Percentiles rank a stretch among this genome's conserved stretches.
These are phyloP conservation scores for Petromus typicus DNA, from an alignment of 2,113 vertebrate genomes.

Conservation along the genomic window DNA sequence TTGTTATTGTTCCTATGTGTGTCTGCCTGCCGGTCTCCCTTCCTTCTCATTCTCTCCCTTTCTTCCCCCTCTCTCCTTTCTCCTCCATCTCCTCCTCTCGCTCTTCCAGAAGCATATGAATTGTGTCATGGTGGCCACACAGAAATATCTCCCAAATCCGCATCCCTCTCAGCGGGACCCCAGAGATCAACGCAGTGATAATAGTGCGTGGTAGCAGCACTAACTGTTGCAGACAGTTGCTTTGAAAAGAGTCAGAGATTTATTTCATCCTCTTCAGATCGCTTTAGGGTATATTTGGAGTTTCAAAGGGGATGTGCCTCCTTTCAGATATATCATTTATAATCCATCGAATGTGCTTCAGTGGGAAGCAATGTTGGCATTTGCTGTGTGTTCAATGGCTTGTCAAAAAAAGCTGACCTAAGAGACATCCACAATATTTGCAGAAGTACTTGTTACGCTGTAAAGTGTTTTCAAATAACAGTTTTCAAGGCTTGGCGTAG, in stretches of 20 bases:
- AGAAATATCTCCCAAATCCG: slow-evolving; percentile 30
- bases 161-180: slow-evolving; percentile 47
- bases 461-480: slow-evolving; percentile 63
- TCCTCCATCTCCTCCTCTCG: rapidly evolving
- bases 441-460: slow-evolving; percentile 51
- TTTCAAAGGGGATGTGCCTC: slow-evolving; percentile 45
- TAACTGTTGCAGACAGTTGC: slow-evolving; percentile 60
- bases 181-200: slow-evolving; percentile 66
- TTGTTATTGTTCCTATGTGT: background rate
- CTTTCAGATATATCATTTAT: background rate
- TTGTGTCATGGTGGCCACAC: background rate
- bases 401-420: slow-evolving; percentile 42
- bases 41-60: rapidly evolving
- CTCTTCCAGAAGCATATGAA: background rate
- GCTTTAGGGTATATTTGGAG: slow-evolving; percentile 40
- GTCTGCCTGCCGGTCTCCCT: background rate
- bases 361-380: background rate
- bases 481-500: slow-evolving; percentile 35
- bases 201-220: slow-evolving; percentile 46
- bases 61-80: too few relatives aligned
- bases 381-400: slow-evolving; percentile 56
- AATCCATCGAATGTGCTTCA: slow-evolving; percentile 37
- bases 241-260: slow-evolving; percentile 76
- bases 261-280: slow-evolving; percentile 49
- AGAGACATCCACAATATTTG: background rate